A percentile compares a stretch with the other conserved stretches of the same genome.
These are phyloP conservation scores for Urocyon cinereoargenteus DNA, from an alignment of 2,797 vertebrate species.

Conservation along the genomic window DNA sequence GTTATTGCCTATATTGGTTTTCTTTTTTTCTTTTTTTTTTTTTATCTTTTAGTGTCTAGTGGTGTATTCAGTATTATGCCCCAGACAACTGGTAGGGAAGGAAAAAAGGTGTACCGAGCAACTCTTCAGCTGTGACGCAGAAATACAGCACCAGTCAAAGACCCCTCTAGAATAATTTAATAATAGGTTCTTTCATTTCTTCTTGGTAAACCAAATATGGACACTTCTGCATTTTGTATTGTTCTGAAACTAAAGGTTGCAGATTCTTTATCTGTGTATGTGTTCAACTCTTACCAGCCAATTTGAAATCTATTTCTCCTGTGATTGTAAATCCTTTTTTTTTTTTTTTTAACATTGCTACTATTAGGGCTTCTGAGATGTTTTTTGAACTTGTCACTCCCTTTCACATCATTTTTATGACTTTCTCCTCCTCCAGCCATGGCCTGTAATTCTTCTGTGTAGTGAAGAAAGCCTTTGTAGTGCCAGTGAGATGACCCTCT, in stretches of 20 bases:
- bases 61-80: background rate
- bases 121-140: background rate
- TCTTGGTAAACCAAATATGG: background rate
- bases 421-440: background rate
- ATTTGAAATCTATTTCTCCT: background rate
- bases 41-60: background rate
- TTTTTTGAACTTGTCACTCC: background rate
- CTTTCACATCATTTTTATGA: background rate
- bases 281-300: conserved; percentile 9
- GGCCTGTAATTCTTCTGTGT: background rate
- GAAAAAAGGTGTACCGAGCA: background rate
- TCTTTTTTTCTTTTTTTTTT: background rate
- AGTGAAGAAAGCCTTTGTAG: background rate
- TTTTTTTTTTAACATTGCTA: background rate
- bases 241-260: background rate
- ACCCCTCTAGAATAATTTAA: background rate
- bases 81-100: background rate
- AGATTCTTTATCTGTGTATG: background rate
- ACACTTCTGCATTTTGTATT: background rate
- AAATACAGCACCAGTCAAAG: background rate
- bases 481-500: background rate
- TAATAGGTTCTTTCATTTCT: background rate
- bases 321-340: background rate
- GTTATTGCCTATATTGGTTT: background rate
- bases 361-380: background rate